These are phyloP conservation scores for Tribolium castaneum DNA, from an alignment of 1,140 invertebrate genomes.

Conservation along the genomic window DNA sequence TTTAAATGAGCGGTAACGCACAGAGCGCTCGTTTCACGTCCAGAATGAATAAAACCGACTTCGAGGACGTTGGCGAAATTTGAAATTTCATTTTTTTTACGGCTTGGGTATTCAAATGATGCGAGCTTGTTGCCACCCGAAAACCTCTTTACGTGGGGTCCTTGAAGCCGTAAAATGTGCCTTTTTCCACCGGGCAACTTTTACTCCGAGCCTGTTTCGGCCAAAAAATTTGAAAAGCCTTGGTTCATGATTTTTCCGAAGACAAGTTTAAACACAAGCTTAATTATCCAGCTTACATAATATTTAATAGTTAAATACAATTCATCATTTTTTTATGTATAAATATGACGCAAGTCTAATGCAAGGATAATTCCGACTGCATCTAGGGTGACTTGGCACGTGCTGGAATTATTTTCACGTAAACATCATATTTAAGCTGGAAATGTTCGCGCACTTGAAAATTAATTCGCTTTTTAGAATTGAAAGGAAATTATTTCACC, in stretches of 20 bases:
- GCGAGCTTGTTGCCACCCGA: too few relatives aligned
- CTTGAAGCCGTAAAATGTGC: too few relatives aligned
- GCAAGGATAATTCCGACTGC: not conserved
- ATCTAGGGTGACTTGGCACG: not conserved
- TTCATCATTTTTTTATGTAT: not conserved
- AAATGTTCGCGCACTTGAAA: not conserved
- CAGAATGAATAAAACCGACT: too few relatives aligned
- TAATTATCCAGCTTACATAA: not conserved
- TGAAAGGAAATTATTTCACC: too few relatives aligned
- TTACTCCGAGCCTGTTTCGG: not conserved
- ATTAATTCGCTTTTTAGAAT: too few relatives aligned
- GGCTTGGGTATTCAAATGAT: too few relatives aligned
- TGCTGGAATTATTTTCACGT: not conserved
- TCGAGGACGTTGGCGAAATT: too few relatives aligned
- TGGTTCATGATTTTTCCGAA: not conserved
- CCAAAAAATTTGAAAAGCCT: not conserved
- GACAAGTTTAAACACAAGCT: not conserved
- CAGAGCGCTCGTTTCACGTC: too few relatives aligned
- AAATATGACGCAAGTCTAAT: not conserved
- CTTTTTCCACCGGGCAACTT: not conserved
- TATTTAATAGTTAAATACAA: not conserved
- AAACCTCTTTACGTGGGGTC: too few relatives aligned
- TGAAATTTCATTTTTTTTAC: too few relatives aligned
- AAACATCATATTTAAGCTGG: not conserved
- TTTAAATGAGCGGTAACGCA: too few relatives aligned